Evolutionary conservation across 53 echinoderm and acorn worm species (phyloP).

Genomic region (Mesocentrotus franciscanus): DNA sequence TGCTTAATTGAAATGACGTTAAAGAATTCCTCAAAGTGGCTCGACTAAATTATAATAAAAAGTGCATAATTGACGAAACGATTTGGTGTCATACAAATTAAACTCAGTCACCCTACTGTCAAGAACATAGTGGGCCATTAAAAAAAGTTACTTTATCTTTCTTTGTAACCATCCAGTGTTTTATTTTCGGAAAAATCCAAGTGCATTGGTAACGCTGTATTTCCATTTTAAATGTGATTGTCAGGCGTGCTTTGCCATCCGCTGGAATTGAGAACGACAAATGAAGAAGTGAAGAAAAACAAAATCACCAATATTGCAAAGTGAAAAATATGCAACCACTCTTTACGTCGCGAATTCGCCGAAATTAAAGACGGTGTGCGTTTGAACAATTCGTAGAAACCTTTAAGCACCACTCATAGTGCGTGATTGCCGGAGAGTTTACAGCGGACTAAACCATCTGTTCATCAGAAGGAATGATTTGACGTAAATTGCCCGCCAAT

Average conservation of each 20-base stretch:
- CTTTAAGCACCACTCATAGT: neutral
- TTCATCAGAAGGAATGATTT: slow-evolving; percentile 7
- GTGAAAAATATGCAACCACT: neutral
- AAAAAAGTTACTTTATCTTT: neutral
- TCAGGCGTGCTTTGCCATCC: neutral
- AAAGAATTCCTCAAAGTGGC: too few species aligned
- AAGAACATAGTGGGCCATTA: neutral
- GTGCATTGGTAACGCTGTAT: neutral
- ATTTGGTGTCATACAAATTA: too few species aligned
- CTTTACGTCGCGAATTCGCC: neutral
- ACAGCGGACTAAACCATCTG: slow-evolving; percentile 6
- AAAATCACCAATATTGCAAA: neutral
- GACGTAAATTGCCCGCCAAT: neutral
- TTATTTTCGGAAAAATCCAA: neutral
- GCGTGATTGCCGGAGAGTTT: neutral
- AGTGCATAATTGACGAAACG: too few species aligned
- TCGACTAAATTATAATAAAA: too few species aligned
- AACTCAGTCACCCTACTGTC: neutral
- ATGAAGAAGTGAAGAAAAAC: slow-evolving; percentile 10
- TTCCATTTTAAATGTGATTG: neutral
- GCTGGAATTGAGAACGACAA: neutral
- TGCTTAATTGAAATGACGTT: too few species aligned
- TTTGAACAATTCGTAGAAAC: neutral
- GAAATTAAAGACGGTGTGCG: neutral
- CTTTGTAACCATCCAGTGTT: neutral